Conservation (phyloP, 1,140 invertebrate genomes). For the Drosophila lacteicornis region DNA sequence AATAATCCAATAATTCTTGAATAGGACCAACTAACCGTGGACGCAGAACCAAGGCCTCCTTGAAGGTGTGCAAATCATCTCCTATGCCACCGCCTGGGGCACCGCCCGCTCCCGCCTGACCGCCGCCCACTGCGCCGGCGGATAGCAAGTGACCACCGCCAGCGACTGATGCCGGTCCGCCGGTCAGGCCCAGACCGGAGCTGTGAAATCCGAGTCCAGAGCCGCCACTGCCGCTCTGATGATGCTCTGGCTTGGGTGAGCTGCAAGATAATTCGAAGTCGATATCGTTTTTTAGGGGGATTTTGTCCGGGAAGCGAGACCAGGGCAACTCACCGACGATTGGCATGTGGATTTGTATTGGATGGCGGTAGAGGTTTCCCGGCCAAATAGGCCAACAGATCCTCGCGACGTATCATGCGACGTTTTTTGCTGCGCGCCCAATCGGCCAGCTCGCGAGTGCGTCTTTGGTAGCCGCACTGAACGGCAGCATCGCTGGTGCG, state of each 20-base stretch:
- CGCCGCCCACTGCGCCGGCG: constrained; percentile 20
- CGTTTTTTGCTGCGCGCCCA: constrained; percentile 91
- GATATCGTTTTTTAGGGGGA: constrained; percentile 38
- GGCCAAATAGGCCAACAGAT: constrained; percentile 91
- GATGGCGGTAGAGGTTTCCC: constrained; percentile 89
- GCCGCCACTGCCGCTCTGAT: constrained; percentile 49
- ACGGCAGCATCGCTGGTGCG: constrained; percentile 89
- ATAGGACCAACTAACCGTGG: constrained; percentile 83
- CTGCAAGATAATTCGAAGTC: constrained; percentile 23
- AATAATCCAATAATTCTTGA: too few relatives aligned
- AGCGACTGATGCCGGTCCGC: constrained; percentile 29
- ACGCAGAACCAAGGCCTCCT: constrained; percentile 90
- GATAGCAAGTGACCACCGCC: constrained; percentile 56
- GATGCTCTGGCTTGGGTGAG: constrained; percentile 78
- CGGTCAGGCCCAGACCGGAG: constrained; percentile 53
- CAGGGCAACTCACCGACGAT: constrained; percentile 82
- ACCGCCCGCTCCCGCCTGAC: constrained; percentile 34
- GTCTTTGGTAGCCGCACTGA: constrained; percentile 90
- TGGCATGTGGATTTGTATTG: constrained; percentile 86
- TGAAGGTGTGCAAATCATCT: constrained; percentile 90
- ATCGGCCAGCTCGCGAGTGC: constrained; percentile 91
- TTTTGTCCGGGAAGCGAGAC: constrained; percentile 17
- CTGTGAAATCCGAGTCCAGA: constrained; percentile 53
- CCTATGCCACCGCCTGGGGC: constrained; percentile 39
- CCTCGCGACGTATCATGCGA: constrained; percentile 90